Conservation (phyloP, 2,797 vertebrate genomes). For the Aythya fuligula region DNA sequence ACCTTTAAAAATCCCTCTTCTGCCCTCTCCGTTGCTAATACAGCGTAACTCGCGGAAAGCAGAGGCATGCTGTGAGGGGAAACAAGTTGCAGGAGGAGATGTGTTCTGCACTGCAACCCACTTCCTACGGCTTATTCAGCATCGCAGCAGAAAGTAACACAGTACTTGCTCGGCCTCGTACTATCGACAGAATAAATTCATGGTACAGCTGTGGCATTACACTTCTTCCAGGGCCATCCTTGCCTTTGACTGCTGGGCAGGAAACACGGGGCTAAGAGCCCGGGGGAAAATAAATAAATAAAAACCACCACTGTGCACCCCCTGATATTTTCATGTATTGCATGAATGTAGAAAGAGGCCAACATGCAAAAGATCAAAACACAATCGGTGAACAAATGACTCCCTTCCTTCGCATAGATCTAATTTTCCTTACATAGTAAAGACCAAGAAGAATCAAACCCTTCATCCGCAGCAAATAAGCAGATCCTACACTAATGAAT, state of each 20-base stretch:
- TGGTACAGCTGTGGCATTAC: background rate
- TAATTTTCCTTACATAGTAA: background rate
- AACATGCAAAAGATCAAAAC: background rate
- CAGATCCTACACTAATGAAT: conserved; percentile 15
- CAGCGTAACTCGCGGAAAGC: background rate
- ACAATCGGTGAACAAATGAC: background rate
- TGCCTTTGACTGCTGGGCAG: background rate
- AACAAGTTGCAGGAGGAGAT: background rate
- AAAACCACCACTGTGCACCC: background rate
- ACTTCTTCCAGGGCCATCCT: background rate
- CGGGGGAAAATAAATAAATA: background rate
- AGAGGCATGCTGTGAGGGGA: background rate
- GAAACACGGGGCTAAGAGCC: background rate
- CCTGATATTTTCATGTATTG: background rate
- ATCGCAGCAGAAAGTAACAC: conserved; percentile 8
- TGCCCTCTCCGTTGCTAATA: background rate
- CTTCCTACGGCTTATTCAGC: background rate
- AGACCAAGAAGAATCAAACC: background rate
- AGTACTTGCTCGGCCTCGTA: background rate
- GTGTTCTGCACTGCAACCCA: background rate
- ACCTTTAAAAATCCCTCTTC: conserved; percentile 1
- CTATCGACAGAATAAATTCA: background rate
- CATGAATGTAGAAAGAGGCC: background rate
- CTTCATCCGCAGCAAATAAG: conserved; percentile 3
- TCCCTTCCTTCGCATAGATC: background rate